These are phyloP conservation scores for Ametastegia equiseti DNA, from an alignment of 2,888 invertebrate species.

Conservation along the genomic window DNA sequence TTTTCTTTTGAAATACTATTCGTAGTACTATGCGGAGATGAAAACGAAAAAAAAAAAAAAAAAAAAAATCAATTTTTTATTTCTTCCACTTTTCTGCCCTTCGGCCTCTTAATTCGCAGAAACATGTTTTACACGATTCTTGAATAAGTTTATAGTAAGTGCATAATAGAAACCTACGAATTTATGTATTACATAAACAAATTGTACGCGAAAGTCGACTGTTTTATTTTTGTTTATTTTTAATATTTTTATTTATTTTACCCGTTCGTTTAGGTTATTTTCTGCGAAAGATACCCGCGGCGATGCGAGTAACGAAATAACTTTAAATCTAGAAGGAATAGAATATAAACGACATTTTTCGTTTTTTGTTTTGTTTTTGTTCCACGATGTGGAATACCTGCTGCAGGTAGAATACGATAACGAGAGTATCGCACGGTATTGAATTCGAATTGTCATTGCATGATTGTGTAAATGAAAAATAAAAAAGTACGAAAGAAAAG, in stretches of 20 bases:
- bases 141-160: not conserved
- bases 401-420: too few species aligned
- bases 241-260: not conserved
- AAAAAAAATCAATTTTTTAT: not conserved
- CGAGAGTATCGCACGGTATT: too few species aligned
- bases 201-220: not conserved
- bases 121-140: not conserved
- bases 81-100: not conserved
- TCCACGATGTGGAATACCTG: too few species aligned
- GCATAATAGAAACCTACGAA: not conserved
- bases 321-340: too few species aligned
- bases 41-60: not conserved
- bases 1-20: constrained; percentile 12
- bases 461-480: too few species aligned
- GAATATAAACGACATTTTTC: too few species aligned
- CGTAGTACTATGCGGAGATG: not conserved
- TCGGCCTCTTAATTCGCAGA: not conserved
- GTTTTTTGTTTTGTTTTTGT: too few species aligned
- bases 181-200: not conserved
- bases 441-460: too few species aligned
- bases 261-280: not conserved
- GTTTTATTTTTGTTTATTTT: not conserved
- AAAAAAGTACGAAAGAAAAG: too few species aligned
- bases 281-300: too few species aligned
- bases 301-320: too few species aligned